A percentile compares a stretch with the other conserved stretches of the same genome.
These are phyloP conservation scores for Drosophila parvula DNA, from an alignment of 1,140 invertebrate genomes.

Conservation along the genomic window DNA sequence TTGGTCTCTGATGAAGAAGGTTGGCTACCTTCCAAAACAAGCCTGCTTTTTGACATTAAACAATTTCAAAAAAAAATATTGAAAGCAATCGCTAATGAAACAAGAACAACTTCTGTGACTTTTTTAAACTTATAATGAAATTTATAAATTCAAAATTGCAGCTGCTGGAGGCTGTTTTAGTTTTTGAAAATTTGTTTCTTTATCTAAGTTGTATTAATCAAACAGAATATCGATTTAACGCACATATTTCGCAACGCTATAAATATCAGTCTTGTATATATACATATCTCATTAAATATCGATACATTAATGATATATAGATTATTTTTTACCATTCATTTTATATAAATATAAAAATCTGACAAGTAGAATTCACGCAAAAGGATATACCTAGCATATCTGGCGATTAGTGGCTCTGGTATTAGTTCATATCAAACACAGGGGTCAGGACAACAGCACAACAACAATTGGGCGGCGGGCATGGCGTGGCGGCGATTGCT, in stretches of 20 bases:
- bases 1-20: no score
- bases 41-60: no score
- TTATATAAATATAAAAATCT: neutral
- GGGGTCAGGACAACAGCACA: slow-evolving; percentile 21
- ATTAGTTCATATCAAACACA: slow-evolving; percentile 57
- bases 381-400: neutral
- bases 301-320: no score
- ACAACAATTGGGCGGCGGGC: slow-evolving; percentile 23
- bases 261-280: neutral
- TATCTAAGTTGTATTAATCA: no score
- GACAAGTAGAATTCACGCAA: neutral
- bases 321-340: no score
- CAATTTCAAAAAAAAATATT: no score
- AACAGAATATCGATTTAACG: no score
- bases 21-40: no score
- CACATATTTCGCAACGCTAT: neutral
- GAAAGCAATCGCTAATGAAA: neutral
- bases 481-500: slow-evolving; percentile 25
- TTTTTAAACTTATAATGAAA: no score
- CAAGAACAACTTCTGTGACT: neutral
- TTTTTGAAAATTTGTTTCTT: no score
- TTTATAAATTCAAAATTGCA: neutral
- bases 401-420: slow-evolving; percentile 15
- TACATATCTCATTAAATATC: neutral
- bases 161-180: neutral